Evolutionary conservation across 2,113 vertebrate species (phyloP).

Genomic region (Passer montanus): DNA sequence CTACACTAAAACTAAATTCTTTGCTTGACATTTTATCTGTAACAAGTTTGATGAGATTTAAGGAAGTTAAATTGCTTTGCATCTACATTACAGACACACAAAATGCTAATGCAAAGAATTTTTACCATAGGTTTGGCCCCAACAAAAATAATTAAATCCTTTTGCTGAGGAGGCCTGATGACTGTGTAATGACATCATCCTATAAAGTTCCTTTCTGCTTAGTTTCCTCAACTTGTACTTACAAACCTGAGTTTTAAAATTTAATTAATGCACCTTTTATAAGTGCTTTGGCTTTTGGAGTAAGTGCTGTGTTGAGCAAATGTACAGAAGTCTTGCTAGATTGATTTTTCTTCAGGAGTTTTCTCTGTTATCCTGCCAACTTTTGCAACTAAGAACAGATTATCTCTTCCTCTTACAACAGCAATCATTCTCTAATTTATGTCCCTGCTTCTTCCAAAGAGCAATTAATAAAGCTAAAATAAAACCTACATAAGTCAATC

Average conservation of each 20-base stretch:
- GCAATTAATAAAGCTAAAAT: slow-evolving; percentile 7
- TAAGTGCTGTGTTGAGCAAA: neutral
- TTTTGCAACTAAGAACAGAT: neutral
- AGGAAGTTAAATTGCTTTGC: neutral
- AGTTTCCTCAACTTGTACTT: neutral
- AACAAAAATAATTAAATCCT: neutral
- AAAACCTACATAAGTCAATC: neutral
- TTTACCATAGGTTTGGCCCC: neutral
- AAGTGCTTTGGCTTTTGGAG: neutral
- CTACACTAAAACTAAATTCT: neutral
- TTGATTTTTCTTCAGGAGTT: neutral
- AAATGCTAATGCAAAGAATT: neutral
- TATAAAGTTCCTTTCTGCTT: neutral
- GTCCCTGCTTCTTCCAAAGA: neutral
- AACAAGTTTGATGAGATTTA: neutral
- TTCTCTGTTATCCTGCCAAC: neutral
- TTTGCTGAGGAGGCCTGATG: neutral
- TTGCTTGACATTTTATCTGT: neutral
- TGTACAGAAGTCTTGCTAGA: neutral
- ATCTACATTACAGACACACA: neutral
- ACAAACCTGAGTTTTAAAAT: neutral
- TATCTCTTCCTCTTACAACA: neutral
- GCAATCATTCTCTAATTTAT: neutral
- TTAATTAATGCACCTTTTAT: neutral
- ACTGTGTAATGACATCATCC: neutral